Evolutionary conservation across 2,888 invertebrate species (phyloP), one percentile per base, ranked within the genome.

Genomic region (Athalia rosae): DNA sequence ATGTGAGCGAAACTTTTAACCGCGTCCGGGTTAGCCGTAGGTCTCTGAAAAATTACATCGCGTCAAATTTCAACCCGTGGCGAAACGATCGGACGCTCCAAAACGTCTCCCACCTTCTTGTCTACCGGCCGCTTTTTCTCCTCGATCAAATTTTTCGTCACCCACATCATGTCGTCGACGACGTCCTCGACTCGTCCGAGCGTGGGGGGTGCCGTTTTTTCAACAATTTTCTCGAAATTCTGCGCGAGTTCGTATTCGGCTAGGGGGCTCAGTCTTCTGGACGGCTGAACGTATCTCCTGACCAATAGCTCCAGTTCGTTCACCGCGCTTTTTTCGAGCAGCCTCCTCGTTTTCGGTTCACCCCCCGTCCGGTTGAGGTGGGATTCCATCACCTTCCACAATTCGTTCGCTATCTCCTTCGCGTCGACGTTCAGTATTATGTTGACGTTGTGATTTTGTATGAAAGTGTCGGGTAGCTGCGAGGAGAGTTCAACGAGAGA

Each of bases 341-440:
- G 15, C 0, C 76, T 43, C 11, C 7, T 66, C 4, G 56, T n/a
- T 0, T 58, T 15, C 5, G 62, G 50, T 6, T 63, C 28, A 11
- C 77, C 77, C 9, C 15, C 13, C 9, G 28, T 13, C 5, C 41
- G 2, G 6, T 78, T 81, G 59, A 84, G 28, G 64, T 79, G 83
- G n/a, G 61, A 11, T 13, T 82, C 79, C 4, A 85, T 82, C 13
- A 85, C 66, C 7, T 78, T 80, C 82, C 81, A 85, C 28, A 85
- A 77, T 77, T 85, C 85, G 7, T 77, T 69, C 0, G 85, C 85
- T 4, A 85, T 77, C n/a, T 82, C 80, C 53, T 82, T 81, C n/a
- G 85, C 79, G 59, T 85, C 80, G 9, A 84, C 77, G 74, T 84
- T 84, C 11, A 85, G 81, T 28, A 85, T 79, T 50, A 85, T 79